phyloP scores from a whole-genome alignment of 1,140 invertebrate genomes.

The Pomacea maculata region DNA sequence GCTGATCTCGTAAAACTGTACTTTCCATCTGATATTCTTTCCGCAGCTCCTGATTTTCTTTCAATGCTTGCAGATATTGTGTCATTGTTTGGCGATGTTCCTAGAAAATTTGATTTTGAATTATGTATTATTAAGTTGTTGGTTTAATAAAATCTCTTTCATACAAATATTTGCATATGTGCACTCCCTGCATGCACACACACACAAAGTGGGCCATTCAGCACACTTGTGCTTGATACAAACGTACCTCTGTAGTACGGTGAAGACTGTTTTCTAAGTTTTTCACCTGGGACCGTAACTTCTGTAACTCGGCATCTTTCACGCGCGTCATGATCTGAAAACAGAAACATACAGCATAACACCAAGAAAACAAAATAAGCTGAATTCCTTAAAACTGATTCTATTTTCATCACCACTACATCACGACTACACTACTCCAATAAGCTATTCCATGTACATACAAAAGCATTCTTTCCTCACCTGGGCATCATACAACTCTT shows the following conservation, averaged over 20 bases:
- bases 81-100: slow-evolving; percentile 59
- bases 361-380: too few species aligned
- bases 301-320: slow-evolving; percentile 60
- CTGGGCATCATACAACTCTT: slow-evolving; percentile 61
- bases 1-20: slow-evolving; percentile 32
- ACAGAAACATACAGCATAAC: not conserved
- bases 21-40: slow-evolving; percentile 45
- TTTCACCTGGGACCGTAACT: slow-evolving; percentile 54
- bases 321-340: slow-evolving; percentile 58
- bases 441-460: too few species aligned
- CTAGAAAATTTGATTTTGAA: slow-evolving; percentile 28
- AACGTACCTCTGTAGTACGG: slow-evolving; percentile 50
- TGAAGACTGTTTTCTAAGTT: slow-evolving; percentile 55
- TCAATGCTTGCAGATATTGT: slow-evolving; percentile 52
- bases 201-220: too few species aligned
- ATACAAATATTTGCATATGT: too few species aligned
- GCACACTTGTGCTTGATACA: not conserved
- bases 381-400: too few species aligned
- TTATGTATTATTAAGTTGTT: not conserved
- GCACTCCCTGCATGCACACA: too few species aligned
- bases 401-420: too few species aligned
- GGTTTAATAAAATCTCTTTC: too few species aligned
- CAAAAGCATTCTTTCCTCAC: slow-evolving; percentile 23
- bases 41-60: slow-evolving; percentile 49
- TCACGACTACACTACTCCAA: too few species aligned